phyloP scores from a whole-genome alignment of 2,797 vertebrate genomes.

The Clarias pachynema region DNA sequence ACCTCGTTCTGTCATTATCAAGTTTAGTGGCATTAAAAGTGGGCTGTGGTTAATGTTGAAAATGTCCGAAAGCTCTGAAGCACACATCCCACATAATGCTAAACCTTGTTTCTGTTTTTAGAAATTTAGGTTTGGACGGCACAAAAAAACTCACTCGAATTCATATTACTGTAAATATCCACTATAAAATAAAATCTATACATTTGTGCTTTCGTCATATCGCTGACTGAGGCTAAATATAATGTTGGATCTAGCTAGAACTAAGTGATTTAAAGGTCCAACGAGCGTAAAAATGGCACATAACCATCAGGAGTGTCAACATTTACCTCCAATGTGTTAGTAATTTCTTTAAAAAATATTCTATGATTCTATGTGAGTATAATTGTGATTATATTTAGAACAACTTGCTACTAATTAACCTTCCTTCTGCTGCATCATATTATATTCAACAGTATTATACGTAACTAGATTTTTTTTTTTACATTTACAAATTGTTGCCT shows the following conservation, averaged over 20 bases:
- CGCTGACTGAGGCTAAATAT: background rate
- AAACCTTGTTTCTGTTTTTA: background rate
- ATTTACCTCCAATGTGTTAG: background rate
- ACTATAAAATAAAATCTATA: background rate
- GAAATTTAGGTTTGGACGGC: background rate
- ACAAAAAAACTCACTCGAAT: background rate
- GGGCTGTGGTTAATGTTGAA: conserved; percentile 4
- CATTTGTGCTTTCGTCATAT: background rate
- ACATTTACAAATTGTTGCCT: background rate
- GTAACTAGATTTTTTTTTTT: background rate
- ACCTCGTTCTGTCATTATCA: background rate
- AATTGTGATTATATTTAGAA: background rate
- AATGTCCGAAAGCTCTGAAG: background rate
- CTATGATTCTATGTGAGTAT: no score
- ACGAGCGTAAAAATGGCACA: background rate
- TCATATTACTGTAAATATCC: background rate
- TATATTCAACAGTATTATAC: background rate
- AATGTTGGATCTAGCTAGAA: background rate
- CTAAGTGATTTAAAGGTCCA: background rate
- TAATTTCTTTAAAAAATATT: background rate
- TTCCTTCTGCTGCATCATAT: background rate
- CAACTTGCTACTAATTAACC: background rate
- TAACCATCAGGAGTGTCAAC: background rate
- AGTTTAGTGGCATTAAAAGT: conserved; percentile 22
- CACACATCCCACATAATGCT: background rate